phyloP scores from a whole-genome alignment of 2,797 vertebrate genomes.

The Lacerta bilineata region DNA sequence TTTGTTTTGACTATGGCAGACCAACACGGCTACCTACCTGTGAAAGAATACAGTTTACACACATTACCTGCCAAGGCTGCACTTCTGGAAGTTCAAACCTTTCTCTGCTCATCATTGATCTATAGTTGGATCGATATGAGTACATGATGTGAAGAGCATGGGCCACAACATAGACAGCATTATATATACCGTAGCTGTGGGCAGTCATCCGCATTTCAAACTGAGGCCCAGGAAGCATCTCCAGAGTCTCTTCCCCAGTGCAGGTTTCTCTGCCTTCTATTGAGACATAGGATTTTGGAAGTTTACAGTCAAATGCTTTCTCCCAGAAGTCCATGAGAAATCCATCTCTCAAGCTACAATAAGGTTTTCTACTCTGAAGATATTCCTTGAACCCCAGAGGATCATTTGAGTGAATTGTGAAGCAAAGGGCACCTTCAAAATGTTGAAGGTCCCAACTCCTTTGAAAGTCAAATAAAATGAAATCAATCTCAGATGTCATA shows the following conservation, averaged over 20 bases:
- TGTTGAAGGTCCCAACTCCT: background rate
- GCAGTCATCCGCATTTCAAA: background rate
- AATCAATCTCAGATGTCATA: background rate
- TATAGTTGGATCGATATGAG: background rate
- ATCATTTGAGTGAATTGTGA: background rate
- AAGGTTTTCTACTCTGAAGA: background rate
- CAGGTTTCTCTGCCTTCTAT: too few species aligned
- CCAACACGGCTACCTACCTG: too few species aligned
- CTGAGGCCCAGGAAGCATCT: background rate
- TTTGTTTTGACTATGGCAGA: too few species aligned
- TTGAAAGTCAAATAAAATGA: background rate
- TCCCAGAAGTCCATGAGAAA: conserved; percentile 16
- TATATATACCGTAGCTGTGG: conserved; percentile 14
- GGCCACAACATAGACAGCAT: conserved; percentile 1
- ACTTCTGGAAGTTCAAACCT: background rate
- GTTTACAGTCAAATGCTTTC: background rate
- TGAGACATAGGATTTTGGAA: too few species aligned
- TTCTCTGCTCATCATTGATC: too few species aligned
- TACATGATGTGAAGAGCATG: background rate
- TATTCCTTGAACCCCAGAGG: background rate
- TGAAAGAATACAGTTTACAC: too few species aligned
- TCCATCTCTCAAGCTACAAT: background rate
- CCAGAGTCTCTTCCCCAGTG: background rate
- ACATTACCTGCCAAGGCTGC: conserved; percentile 12
- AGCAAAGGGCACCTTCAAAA: conserved; percentile 3